Base-by-base conservation (phyloP, 2,113 vertebrate genomes). In the Plestiodon gilberti region DNA sequence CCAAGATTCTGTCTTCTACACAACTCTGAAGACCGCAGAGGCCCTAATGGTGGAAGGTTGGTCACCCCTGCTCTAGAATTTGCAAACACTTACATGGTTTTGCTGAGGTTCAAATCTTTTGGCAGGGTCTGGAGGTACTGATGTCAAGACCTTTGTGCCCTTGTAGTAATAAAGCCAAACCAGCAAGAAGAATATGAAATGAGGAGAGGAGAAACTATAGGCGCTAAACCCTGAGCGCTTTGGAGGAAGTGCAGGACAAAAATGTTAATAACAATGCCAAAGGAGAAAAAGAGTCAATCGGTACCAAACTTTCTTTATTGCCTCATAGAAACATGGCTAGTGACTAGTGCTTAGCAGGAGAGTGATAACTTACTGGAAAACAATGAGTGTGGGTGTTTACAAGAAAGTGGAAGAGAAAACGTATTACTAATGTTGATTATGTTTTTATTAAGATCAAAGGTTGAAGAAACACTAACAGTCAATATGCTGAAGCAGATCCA, bases 401-500 rank as follows among this genome's bases (percentile, higher is more conserved):
- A 40, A n/a, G 8, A 38, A n/a, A 52, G 33, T 1, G 25, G 9
- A 22, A 40, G 43, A 35, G 35, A 20, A 10, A 77, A 30, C 55
- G 30, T 38, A 40, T 33, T 25, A 52, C 33, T 28, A 65, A 28
- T 1, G 43, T 48, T 48, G 33, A 4, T 82, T 85, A 87, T 52
- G 62, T 71, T 85, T 84, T 83, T 70, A 64, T 87, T 57, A 28
- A 92, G 85, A 64, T 43, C 79, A 75, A 89, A 55, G 85, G 1
- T 64, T 22, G 4, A 78, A 69, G 64, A 80, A 89, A 89, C 67
- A 84, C 43, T 83, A 89, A 89, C 67, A 84, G 52, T 83, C 82
- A 93, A 91, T 86, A 96, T 97, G 96, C 88, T 96, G 93, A 96
- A 90, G 93, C 93, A 94, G 90, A 87, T 96, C 55, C 95, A 95